These are phyloP conservation scores for Epinephelus lanceolatus DNA, from an alignment of 2,113 vertebrate species.

Conservation along the genomic window DNA sequence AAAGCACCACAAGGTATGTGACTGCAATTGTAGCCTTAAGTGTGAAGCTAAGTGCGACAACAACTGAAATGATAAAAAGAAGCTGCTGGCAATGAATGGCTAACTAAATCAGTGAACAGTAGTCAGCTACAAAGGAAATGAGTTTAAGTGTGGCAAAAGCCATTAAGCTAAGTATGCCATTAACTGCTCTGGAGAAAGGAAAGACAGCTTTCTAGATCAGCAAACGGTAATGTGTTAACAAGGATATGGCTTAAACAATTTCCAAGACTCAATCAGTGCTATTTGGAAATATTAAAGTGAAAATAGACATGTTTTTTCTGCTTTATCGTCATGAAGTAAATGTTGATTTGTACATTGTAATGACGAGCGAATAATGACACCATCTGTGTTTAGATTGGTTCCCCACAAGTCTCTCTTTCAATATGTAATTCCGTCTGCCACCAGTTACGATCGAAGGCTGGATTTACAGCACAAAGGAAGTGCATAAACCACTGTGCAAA, in stretches of 20 bases:
- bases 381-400: no score
- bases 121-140: constrained; percentile 57
- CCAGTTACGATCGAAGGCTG: no score
- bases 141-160: constrained; percentile 45
- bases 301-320: no score
- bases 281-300: neutral
- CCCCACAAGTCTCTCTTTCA: no score
- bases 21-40: constrained; percentile 69
- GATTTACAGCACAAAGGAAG: no score
- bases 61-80: constrained; percentile 64
- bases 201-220: constrained; percentile 24
- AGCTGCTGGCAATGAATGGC: constrained; percentile 56
- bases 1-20: constrained; percentile 53
- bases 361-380: no score
- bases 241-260: constrained; percentile 3
- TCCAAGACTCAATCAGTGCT: neutral
- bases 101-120: constrained; percentile 49
- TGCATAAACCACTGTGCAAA: no score
- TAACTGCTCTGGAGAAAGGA: constrained; percentile 40
- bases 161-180: constrained; percentile 59
- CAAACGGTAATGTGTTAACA: constrained; percentile 24
- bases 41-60: constrained; percentile 54
- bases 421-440: no score
- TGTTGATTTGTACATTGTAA: no score
- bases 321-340: no score